Conservation (phyloP, 2,113 vertebrate genomes). For the Regulus satrapa region DNA sequence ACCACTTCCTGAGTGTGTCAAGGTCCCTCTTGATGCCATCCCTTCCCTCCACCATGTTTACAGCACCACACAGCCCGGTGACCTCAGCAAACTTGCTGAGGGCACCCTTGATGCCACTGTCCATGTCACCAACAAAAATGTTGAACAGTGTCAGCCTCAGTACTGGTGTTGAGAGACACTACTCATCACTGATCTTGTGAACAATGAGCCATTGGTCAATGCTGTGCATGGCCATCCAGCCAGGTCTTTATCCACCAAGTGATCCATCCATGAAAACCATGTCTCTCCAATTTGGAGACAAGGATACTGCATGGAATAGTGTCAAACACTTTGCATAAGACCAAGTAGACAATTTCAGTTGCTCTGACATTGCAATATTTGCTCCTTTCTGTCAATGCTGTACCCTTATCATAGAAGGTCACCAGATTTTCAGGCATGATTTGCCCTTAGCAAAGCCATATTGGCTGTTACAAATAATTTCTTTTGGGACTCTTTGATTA, state of each 20-base stretch:
- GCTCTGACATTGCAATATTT: not conserved
- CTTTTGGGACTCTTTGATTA: not conserved
- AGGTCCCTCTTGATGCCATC: not conserved
- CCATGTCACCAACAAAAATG: not conserved
- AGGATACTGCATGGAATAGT: rapidly evolving
- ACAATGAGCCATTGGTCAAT: not conserved
- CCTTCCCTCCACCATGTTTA: not conserved
- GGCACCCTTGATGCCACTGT: not conserved
- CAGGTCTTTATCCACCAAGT: not conserved
- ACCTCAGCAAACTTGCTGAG: not conserved
- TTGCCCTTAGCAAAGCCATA: not conserved
- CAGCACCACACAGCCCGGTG: not conserved
- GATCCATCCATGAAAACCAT: not conserved
- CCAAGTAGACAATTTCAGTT: not conserved
- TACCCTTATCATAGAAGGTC: not conserved
- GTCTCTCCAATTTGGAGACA: not conserved
- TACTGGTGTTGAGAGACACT: too few relatives aligned
- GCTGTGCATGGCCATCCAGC: rapidly evolving
- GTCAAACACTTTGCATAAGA: not conserved
- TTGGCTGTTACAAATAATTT: not conserved
- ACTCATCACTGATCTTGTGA: not conserved
- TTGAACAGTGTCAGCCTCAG: rapidly evolving
- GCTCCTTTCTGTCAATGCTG: not conserved
- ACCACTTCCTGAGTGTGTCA: not conserved
- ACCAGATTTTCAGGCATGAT: not conserved